Base-by-base conservation (phyloP, 1,140 invertebrate genomes). In the Saccostrea cuccullata region DNA sequence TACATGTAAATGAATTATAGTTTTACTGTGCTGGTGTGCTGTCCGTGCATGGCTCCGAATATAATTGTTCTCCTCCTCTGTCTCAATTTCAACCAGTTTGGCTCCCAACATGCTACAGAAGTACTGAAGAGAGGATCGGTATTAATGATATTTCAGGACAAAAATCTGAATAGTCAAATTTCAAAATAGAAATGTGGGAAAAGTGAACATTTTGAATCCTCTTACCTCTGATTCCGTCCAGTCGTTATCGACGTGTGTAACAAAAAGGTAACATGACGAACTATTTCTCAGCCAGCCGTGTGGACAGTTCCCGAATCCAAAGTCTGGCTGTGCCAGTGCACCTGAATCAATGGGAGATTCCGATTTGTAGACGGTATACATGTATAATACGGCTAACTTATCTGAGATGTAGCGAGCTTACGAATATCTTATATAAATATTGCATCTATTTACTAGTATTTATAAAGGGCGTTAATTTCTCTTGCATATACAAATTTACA, bases 231-330 rank as follows among this genome's bases (percentile, higher is more conserved):
- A 77, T 77, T 77, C 70, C 15, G 70, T 77, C 70, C 70, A 77
- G 26, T 77, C 70, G 70, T 77, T 77, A 30, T 26, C 70, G 70
- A 77, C 26, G 5, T 77, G 70, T 13, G 70, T 77, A 1, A 77
- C 70, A 17, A 30, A 77, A 9, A 77, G 70, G 70, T 77, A 77
- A 36, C 70, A 77, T 77, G 70, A 77, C 15, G 70, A 77, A 13
- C 15, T 26, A 2, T 26, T 26, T 26, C 11, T 36, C n/a, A 64
- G 5, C 58, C 58, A 64, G 15, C 58, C 58, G 15, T 64, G 58
- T 3, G 58, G 15, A n/a, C 58, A 64, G 17, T 64, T 64, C 1
- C 6, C 17, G 13, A 8, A 20, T 0, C 6, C 17, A 8, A 8
- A 20, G 17, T 17, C 17, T n/a, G 58, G 15, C n/a, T 64, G 58